A percentile compares a stretch with the other conserved stretches of the same genome.
phyloP scores from a whole-genome alignment of 2,113 vertebrate species.

The Mobula hypostoma region DNA sequence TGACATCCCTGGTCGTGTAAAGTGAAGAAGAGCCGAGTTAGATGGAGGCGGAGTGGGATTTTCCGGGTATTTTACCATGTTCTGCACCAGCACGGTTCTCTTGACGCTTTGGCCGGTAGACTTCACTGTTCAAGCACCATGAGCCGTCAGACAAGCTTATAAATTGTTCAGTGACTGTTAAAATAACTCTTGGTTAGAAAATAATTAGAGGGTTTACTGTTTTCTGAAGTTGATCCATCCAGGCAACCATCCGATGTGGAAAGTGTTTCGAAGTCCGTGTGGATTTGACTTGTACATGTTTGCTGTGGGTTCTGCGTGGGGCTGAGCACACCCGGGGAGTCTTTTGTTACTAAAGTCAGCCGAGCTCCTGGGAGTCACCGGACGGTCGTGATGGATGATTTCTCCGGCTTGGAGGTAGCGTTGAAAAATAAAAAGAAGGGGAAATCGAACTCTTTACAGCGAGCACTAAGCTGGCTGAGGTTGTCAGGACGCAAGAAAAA shows the following conservation, averaged over 20 bases:
- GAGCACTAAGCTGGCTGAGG: neutral
- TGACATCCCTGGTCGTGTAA: neutral
- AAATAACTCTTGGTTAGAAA: neutral
- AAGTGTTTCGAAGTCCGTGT: neutral
- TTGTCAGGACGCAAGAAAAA: constrained; percentile 18
- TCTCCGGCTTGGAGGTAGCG: neutral
- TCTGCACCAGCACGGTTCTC: neutral
- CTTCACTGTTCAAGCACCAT: neutral
- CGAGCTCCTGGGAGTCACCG: neutral
- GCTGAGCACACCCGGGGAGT: neutral
- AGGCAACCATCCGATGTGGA: neutral
- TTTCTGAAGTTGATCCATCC: neutral
- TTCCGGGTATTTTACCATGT: neutral
- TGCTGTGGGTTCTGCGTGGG: neutral
- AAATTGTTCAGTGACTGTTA: neutral
- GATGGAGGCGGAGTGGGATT: neutral
- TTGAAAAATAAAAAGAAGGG: neutral
- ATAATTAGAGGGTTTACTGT: neutral
- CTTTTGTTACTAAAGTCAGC: neutral
- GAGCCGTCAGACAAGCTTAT: neutral
- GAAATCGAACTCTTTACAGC: neutral
- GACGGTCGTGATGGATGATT: neutral
- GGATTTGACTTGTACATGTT: neutral
- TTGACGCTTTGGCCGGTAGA: neutral
- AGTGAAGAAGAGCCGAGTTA: neutral